Evolutionary conservation across 2,888 invertebrate species (phyloP).

Genomic region (Isoperla grammatica): DNA sequence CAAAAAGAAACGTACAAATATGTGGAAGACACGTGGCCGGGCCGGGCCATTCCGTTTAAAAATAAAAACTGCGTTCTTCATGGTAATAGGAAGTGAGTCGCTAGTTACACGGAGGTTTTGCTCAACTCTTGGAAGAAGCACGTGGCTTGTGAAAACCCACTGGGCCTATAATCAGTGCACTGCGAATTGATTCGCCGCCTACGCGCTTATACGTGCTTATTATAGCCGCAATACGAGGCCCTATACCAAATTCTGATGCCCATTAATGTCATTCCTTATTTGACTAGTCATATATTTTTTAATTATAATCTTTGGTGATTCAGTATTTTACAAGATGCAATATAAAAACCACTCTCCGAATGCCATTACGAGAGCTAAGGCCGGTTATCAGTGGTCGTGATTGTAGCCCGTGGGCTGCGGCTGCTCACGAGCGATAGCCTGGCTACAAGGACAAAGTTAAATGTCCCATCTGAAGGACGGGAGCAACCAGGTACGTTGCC

Average conservation of each 20-base stretch:
- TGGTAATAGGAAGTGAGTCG: too few species aligned
- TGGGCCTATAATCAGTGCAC: too few species aligned
- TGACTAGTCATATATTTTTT: constrained; percentile 8
- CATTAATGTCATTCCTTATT: constrained; percentile 18
- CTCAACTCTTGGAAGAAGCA: too few species aligned
- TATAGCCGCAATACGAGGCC: too few species aligned
- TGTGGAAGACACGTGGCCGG: too few species aligned
- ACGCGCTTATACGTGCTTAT: too few species aligned
- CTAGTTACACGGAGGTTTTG: too few species aligned
- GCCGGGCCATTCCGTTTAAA: too few species aligned
- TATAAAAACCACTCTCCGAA: background rate
- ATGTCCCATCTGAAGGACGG: constrained; percentile 13
- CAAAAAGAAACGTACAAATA: background rate
- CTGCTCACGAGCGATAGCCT: background rate
- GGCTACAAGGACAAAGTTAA: constrained; percentile 13
- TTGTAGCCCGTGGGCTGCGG: background rate
- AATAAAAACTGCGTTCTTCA: too few species aligned
- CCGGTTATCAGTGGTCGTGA: constrained; percentile 4
- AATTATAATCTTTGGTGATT: constrained; percentile 5
- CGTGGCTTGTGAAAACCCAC: too few species aligned
- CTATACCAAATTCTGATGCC: constrained; percentile 4
- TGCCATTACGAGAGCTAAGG: background rate
- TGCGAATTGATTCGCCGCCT: too few species aligned
- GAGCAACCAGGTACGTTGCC: background rate
- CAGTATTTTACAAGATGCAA: background rate